These are phyloP conservation scores for Denticeps clupeoides DNA, from an alignment of 2,797 vertebrate genomes.

Conservation along the genomic window DNA sequence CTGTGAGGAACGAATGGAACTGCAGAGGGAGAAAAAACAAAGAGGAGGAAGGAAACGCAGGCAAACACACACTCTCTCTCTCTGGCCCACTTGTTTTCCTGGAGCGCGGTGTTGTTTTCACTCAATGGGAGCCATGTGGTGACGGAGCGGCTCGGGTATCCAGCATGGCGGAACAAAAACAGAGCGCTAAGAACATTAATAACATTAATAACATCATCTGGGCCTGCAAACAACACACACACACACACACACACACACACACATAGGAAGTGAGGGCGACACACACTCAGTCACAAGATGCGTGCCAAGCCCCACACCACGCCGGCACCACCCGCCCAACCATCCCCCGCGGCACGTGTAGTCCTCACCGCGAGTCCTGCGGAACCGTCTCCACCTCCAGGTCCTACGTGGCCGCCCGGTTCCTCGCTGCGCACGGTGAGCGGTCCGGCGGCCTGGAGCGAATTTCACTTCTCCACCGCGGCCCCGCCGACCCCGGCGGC, in stretches of 20 bases:
- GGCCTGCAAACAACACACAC: no score
- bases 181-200: slow-evolving; percentile 18
- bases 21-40: slow-evolving; percentile 16
- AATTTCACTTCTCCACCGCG: no score
- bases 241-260: no score
- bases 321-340: neutral
- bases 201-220: no score
- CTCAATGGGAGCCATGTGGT: slow-evolving; percentile 41
- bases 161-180: slow-evolving; percentile 60
- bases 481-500: no score
- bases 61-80: slow-evolving; percentile 1
- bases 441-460: no score
- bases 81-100: slow-evolving; percentile 32
- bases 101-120: slow-evolving; percentile 54
- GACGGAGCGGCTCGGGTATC: slow-evolving; percentile 55
- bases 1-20: slow-evolving; percentile 29
- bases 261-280: no score
- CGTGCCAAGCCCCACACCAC: no score
- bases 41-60: slow-evolving; percentile 26
- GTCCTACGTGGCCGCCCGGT: no score
- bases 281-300: no score
- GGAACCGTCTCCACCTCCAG: neutral
- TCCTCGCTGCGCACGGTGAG: no score
- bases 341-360: neutral
- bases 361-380: neutral